Evolutionary conservation across 2,888 invertebrate species (phyloP), one percentile per base, ranked within the genome.

Genomic region (Perizoma flavofasciatum): DNA sequence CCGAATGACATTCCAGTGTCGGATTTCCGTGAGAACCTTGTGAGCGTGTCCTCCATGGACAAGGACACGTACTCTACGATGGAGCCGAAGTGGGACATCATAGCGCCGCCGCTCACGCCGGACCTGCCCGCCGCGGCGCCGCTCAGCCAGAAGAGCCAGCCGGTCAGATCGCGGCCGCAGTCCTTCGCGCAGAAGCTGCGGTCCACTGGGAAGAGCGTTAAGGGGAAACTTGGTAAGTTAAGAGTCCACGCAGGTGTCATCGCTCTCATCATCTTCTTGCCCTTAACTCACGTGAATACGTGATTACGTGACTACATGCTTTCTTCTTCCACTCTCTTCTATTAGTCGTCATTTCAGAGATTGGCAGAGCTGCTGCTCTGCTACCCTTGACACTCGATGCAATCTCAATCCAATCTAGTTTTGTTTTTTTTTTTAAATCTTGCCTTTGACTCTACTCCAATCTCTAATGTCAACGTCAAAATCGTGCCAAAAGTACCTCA

Each of bases 181-280:
- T 97, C 96, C 70, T 97, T 98, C 81, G 97, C 97, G 0, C 97
- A 97, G 83, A 96, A 97, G 78, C 88, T 97, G 37, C 92, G 97
- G 37, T 96, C 97, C 7, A 97, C 97, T 0, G 96, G 97, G 32
- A 97, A 96, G 83, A 96, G 95, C 47, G 96, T 97, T 0, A 96
- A 96, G 77, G 97, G 95, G 1, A 94, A 93, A 73, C 78, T 94
- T 0, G 92, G 92, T 92, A 58, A 77, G 63, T n/a, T n/a, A 5
- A 46, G n/a, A 33, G 6, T 8, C 7, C 39, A 7, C 39, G 22
- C 1, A 22, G 22, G 22, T 22, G 22, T 22, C 22, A 22, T 22
- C 22, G 22, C 22, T 22, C 22, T 22, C 3, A 22, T 22, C 22
- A 22, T 22, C 22, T 22, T 3, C 22, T 22, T 22, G 22, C 22